phyloP scores from a whole-genome alignment of 2,888 invertebrate genomes.

The Ametastegia equiseti region DNA sequence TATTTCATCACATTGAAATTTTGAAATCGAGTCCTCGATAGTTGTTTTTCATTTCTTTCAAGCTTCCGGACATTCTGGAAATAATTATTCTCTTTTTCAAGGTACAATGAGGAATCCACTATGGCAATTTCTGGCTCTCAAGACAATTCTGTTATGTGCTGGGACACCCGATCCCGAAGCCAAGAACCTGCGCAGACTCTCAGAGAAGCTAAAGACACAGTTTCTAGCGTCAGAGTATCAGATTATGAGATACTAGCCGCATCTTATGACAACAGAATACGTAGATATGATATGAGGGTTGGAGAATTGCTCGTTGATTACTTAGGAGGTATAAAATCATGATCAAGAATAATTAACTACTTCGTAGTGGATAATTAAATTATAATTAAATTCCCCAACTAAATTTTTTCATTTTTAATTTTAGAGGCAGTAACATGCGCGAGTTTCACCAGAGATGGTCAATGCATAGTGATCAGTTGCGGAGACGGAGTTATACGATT shows the following conservation, averaged over 20 bases:
- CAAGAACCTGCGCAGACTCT: conserved; percentile 88
- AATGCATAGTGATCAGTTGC: conserved; percentile 92
- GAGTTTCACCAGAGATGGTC: conserved; percentile 93
- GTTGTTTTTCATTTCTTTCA: neutral
- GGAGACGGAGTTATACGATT: conserved; percentile 90
- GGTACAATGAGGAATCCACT: conserved; percentile 96
- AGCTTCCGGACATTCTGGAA: neutral
- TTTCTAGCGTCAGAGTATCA: conserved; percentile 87
- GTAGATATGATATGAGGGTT: conserved; percentile 94
- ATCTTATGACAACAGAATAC: conserved; percentile 91
- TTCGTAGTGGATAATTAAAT: too few relatives aligned
- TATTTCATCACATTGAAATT: neutral
- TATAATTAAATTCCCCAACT: conserved; percentile 19
- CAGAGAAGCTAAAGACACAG: conserved; percentile 96
- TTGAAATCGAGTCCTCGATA: neutral
- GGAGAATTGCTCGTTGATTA: conserved; percentile 91
- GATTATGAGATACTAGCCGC: conserved; percentile 94
- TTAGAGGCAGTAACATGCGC: conserved; percentile 89
- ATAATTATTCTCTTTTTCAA: conserved; percentile 55
- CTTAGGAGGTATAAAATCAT: conserved; percentile 82
- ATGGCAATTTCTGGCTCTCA: conserved; percentile 95
- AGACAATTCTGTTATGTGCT: conserved; percentile 94
- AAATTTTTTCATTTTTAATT: conserved; percentile 49
- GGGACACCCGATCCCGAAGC: conserved; percentile 88
- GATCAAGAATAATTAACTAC: neutral